Base-by-base conservation (phyloP, 2,797 vertebrate genomes). In the Acanthopagrus latus region DNA sequence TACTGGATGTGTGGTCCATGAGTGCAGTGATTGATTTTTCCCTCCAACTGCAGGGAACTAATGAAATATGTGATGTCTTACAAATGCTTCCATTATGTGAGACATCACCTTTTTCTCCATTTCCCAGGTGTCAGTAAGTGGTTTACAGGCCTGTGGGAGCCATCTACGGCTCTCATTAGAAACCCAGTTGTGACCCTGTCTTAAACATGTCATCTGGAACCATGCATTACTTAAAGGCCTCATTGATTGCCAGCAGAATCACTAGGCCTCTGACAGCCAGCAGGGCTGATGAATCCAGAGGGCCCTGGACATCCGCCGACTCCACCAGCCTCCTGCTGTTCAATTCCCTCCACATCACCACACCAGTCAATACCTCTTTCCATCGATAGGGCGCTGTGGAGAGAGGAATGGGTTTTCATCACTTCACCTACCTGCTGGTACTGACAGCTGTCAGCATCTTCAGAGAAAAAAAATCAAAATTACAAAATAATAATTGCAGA, bases 241-340 rank as follows among this genome's bases (percentile, higher is more conserved):
- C 89, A 92, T 91, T 86, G 91, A 93, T 91, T 89, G 77, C 64
- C 38, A 64, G 65, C 56, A 76, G 74, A 86, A 89, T 90, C 85
- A 68, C 81, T 67, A 50, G 56, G 74, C 62, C 65, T 85, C 83
- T 90, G 86, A 92, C 86, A 86, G 85, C 77, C 70, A 71, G 68
- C 64, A 66, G 12, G 78, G 74, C 82, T 87, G 88, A 91, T 84
- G 88, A 85, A 86, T 90, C 72, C 84, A 76, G 62, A 64, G 83
- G 82, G 72, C 74, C 58, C 29, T 73, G 84, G 76, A 84, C 89
- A 76, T 85, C 82, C 64, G 23, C 58, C 18, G 54, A 78, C 71
- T 86, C 79, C 80, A 0, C 58, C 83, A 62, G 59, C 81, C 75
- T 71, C 72, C 83, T n/a, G 47, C 75, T 62, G 85, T 82, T 91